phyloP scores from a whole-genome alignment of 2,113 vertebrate species.

The Corythornis cristatus region DNA sequence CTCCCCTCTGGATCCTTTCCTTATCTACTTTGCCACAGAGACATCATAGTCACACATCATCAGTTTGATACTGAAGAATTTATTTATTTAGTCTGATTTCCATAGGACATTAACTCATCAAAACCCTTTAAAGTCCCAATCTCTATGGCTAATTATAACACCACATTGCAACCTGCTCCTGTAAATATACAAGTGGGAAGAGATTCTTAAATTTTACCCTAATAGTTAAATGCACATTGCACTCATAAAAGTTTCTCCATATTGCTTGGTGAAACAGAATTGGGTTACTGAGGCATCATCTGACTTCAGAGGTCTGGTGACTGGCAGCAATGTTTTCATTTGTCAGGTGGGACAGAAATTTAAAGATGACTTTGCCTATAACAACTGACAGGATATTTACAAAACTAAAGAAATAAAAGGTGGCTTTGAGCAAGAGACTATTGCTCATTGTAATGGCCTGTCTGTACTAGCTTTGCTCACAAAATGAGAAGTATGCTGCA shows the following conservation, averaged over 20 bases:
- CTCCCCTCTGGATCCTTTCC: background rate
- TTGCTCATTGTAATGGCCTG: background rate
- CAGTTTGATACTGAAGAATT: background rate
- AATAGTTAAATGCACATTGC: background rate
- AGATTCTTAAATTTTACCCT: background rate
- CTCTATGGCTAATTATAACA: background rate
- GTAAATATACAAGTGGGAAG: background rate
- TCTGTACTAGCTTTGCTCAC: background rate
- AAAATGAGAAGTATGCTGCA: background rate
- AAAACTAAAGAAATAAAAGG: background rate
- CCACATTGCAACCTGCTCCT: background rate
- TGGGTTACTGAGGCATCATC: background rate
- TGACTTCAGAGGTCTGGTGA: background rate
- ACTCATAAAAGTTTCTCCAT: background rate
- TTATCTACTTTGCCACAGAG: background rate
- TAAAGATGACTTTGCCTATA: background rate
- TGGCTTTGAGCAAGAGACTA: background rate
- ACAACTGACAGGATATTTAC: background rate
- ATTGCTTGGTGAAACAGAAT: background rate
- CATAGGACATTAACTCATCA: background rate
- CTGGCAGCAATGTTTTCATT: background rate
- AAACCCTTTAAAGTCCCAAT: background rate
- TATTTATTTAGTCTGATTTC: background rate
- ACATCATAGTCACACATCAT: background rate
- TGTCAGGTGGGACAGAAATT: background rate